Base-by-base conservation (phyloP, 2,797 vertebrate genomes). In the Bryconaethiops microstoma region DNA sequence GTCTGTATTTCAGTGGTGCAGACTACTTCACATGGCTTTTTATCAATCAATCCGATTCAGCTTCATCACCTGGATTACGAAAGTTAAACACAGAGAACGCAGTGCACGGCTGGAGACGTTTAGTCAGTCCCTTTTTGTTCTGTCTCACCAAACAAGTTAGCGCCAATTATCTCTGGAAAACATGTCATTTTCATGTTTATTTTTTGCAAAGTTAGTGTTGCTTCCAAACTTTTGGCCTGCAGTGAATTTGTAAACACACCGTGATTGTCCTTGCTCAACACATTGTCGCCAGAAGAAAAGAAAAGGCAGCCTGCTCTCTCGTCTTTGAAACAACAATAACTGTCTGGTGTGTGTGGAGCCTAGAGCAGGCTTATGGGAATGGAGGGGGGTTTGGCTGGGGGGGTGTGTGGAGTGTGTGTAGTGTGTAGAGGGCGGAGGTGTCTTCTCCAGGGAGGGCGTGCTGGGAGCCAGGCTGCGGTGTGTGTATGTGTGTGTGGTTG, bases 401-500 rank as follows among this genome's bases (percentile, higher is more conserved):
- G 73, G 29, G 64, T 25, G 42, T 62, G 55, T 71, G 52, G 57
- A 23, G 80, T 17, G 50, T 29, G 74, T 68, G 82, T 40, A 64
- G 73, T 40, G 39, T 69, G 75, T 69, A 68, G 42, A 67, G 59
- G 74, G 69, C 68, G 77, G 65, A 82, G 65, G 52, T 35, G 78
- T 63, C 45, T 67, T 79, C 78, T 79, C 65, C 62, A 29, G 40
- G 76, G 67, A 82, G 77, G 77, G 69, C 74, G 68, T 65, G 76
- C 81, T 84, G 59, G 52, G 65, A 77, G 72, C 68, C 82, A 75
- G 70, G 50, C 55, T 84, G 84, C 42, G 76, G 82, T 80, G 77
- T 78, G 76, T 84, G 78, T 82, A 62, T 70, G 74, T 82, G 65
- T 72, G 72, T 80, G 78, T 77, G 78, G 80, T 79, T 83, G 76